Evolutionary conservation across 2,113 vertebrate genomes (phyloP), one percentile per base, ranked within the genome.

Genomic region (Leptobrachium ailaonicum): DNA sequence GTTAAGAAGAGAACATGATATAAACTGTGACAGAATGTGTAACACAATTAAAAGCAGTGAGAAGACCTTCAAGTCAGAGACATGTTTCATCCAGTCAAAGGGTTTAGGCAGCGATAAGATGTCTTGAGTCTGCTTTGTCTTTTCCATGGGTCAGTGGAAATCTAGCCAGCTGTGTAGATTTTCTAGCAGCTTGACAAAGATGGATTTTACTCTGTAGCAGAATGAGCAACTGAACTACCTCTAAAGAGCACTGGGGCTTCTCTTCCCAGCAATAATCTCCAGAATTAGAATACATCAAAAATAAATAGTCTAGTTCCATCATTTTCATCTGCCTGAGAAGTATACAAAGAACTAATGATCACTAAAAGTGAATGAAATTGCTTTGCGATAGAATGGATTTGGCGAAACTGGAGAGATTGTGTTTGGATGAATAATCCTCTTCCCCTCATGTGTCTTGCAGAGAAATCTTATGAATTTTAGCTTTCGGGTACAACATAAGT

Each of bases 251-350:
- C 68, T 6, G 50, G 64, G 66, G 13, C n/a, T 62, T 42, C 42
- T 44, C 2, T 41, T 70, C 66, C 32, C 8, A 9, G 67, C 54
- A 62, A 62, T 77, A 58, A 62, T 62, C 76, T 77, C 66, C 13
- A n/a, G 42, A 71, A 70, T 70, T 77, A 77, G 76, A 71, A 77
- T 47, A 62, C 66, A 77, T 62, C 54, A 77, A 69, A 69, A 69
- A 45, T 45, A 77, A 77, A 62, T 47, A 41, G 67, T 43, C 53
- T 32, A 41, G 64, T 43, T 66, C 74, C 74, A 76, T 66, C 41
- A 76, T 66, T 76, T 42, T 69, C 71, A 42, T 73, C 54, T 44
- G 54, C 45, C 66, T 12, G 75, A 58, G 66, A 50, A 32, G 66
- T 60, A 45, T 77, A 77, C 53, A 69, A 69, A 69, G 53, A 44